Percentiles rank a stretch among this genome's conserved stretches.
These are phyloP conservation scores for Leucophora obtusa DNA, from an alignment of 2,888 invertebrate genomes.

Conservation along the genomic window DNA sequence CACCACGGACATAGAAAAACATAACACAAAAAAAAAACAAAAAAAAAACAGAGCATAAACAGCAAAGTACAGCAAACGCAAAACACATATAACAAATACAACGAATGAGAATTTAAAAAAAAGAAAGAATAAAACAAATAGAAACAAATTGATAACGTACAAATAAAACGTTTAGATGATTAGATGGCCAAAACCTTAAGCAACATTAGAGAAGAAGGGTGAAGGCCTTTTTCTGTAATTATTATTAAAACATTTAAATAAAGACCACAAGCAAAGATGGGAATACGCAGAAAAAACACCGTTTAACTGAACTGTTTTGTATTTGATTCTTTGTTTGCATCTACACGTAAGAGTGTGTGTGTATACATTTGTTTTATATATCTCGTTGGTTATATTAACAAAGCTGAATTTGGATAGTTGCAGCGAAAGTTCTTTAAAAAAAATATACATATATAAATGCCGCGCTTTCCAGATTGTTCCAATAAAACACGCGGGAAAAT, in stretches of 20 bases:
- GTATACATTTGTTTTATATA: no score
- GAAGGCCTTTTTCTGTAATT: background rate
- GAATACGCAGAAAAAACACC: conserved; percentile 2
- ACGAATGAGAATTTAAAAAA: conserved; percentile 34
- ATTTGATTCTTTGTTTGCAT: background rate
- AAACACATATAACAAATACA: conserved; percentile 55
- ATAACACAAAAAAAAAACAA: conserved; percentile 4
- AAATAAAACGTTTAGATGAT: conserved; percentile 23
- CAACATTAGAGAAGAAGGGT: background rate
- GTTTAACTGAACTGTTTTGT: background rate
- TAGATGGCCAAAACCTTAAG: background rate
- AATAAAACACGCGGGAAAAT: conserved; percentile 61
- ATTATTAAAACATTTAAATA: background rate
- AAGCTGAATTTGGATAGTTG: background rate
- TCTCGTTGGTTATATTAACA: background rate
- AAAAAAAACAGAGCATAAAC: conserved; percentile 24
- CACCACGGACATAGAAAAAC: no score
- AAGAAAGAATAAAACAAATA: conserved; percentile 35
- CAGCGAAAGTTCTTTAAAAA: background rate
- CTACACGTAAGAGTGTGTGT: background rate
- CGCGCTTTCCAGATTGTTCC: conserved; percentile 54
- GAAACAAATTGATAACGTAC: conserved; percentile 36
- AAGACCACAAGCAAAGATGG: conserved; percentile 32
- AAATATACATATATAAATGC: conserved; percentile 7
- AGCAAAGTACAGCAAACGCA: conserved; percentile 62